Base-by-base conservation (phyloP, 35 echinoderm and acorn worm genomes). In the Eucidaris tribuloides region DNA sequence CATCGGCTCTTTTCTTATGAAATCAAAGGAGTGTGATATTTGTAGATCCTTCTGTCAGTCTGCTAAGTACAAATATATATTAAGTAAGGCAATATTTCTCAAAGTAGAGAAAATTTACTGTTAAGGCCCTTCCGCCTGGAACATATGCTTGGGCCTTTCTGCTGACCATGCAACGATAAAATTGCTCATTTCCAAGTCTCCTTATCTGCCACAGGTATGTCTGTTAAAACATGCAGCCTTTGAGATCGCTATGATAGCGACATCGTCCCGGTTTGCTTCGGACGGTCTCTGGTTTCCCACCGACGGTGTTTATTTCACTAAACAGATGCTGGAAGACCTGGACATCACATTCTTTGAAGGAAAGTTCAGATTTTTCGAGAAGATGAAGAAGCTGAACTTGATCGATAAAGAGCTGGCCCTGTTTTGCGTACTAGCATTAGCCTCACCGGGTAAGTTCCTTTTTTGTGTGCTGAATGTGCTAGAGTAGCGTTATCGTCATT, bases 341-440 rank as follows among this genome's bases (percentile, higher is more conserved):
- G 90, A 99, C 60, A 65, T 89, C 18, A 89, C 85, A 46, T 93
- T 93, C 78, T 85, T 93, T 28, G 86, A 89, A 56, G 87, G 88
- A 20, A 99, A 99, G 77, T 84, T 99, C 60, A 76, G 76, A 55
- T 99, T 99, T 74, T 99, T 99, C 81, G 96, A 99, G 60, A 99
- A 99, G 72, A 93, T 99, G 87, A 93, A 89, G 82, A 99, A 90
- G 68, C 78, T 99, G 65, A 99, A 99, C 64, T 46, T 99, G 27
- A 93, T 87, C 1, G 96, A 99, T 28, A 82, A 84, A 76, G 96
- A 99, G 68, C 71, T 93, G 79, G 86, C 96, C 34, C 80, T 99
- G 32, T 99, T 99, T 60, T 99, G 90, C 84, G 90, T 92, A 15
- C 71, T 99, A 32, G 86, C 87, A 5, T 45, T 99, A 42, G 87